Evolutionary conservation across 2,113 vertebrate species (phyloP), one percentile per base, ranked within the genome.

Genomic region (Diadophis punctatus): DNA sequence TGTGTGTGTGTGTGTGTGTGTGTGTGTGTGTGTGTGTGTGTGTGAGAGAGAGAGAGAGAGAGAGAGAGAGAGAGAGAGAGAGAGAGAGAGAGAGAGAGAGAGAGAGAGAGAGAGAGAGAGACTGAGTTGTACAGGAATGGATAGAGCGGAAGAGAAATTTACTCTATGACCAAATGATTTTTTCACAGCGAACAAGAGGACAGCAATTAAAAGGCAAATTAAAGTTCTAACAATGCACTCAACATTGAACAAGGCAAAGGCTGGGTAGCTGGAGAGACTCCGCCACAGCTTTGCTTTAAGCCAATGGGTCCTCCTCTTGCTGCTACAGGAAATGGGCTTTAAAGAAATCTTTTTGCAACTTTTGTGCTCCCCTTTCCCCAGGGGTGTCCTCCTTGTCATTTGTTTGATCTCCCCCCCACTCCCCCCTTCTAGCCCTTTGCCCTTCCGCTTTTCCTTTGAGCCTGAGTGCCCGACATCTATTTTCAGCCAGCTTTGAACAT

Each of bases 211-310:
- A 92, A 95, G 96, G 95, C 95, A 97, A 96, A 96, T 96, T 96
- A 97, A 96, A 96, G 94, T 96, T 97, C 96, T 96, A 96, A 96
- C 95, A 96, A 97, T 49, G 91, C 92, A 96, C 97, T 96, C 95
- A 96, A 95, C 97, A 96, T 96, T 97, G 96, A 97, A 97, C 93
- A 94, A 96, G 96, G 96, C 95, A 94, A 95, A 93, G 95, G 90
- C 94, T 94, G 94, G 0, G 23, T 95, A 94, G 84, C 92, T 93
- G 93, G 94, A 96, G 92, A 94, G 93, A 74, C 94, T 95, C 95
- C 92, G 60, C 93, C 39, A 12, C 22, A 46, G 39, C 91, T 93
- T 91, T 94, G 92, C 93, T 95, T 89, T 89, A 39, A 87, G 94
- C 95, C 95, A 95, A 95, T 89, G 92, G 94, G 74, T 91, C 89